Base-by-base conservation (phyloP, 2,113 vertebrate species). In the Aptenodytes forsteri region DNA sequence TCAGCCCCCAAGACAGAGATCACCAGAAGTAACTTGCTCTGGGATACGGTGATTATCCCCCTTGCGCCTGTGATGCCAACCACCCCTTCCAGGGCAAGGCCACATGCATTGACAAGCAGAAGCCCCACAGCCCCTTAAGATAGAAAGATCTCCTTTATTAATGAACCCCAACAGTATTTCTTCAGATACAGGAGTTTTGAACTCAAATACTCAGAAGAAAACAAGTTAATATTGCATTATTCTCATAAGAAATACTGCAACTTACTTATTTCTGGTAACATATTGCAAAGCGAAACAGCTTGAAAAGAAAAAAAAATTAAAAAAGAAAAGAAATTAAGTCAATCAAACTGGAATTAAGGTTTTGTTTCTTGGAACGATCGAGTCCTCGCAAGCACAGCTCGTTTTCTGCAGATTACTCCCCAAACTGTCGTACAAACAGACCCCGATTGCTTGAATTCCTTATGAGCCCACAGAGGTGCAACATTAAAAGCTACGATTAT, bases 141-240 rank as follows among this genome's bases (percentile, higher is more conserved):
- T 98, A 98, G 98, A 98, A 98, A 98, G 98, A 97, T 98, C 97
- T 98, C 97, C 97, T 98, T 98, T 98, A 98, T 98, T 98, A 98
- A 98, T 98, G 98, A 98, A 98, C 96, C 98, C 97, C 97, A 98
- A 98, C 98, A 97, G 92, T 98, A 98, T 98, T 98, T 98, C 98
- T 98, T 98, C 97, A 98, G 98, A 98, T 98, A 98, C 97, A 98
- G 97, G 98, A 98, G 98, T 98, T 98, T 96, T 98, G 96, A 98
- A 98, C 98, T 98, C 98, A 98, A 98, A 98, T 98, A 98, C 67
- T 98, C 96, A 93, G 97, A 97, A 98, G 97, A 98, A 98, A 98
- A 97, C 98, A 97, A 98, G 98, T 98, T 98, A 98, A 98, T 98
- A 98, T 92, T 98, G 98, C 97, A 98, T 98, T 98, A 98, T 98